Base-by-base conservation (phyloP, 2,797 vertebrate species). In the Loris lydekkerianus region DNA sequence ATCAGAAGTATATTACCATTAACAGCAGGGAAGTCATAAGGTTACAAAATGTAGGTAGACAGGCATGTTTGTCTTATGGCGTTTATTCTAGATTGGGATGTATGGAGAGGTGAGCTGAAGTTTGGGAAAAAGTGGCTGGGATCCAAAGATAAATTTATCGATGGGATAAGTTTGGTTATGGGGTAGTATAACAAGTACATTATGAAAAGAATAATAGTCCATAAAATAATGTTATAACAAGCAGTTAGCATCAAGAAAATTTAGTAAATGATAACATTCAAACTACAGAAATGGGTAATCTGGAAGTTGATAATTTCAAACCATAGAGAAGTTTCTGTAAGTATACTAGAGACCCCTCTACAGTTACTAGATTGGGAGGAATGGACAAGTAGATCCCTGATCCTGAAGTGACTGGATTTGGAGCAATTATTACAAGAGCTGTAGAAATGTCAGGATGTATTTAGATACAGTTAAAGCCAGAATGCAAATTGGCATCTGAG, bases 241-340 rank as follows among this genome's bases (percentile, higher is more conserved):
- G 34, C 7, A 86, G 14, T 89, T 91, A 58, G 17, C 40, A 77
- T 92, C 49, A 73, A 31, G 40, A 6, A 78, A 82, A 63, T 69
- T 60, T 73, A 88, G 53, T 31, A 56, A 49, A 69, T 49, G n/a
- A 27, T 75, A 67, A 75, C 86, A 75, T 78, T 82, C n/a, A 53
- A 69, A 77, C 27, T 10, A 60, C 18, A 89, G 34, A 20, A 60
- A 11, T 60, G n/a, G 37, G 18, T 27, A 73, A 61, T 86, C n/a
- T 88, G 31, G 34, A 85, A 85, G 34, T 40, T 87, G 78, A 76
- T n/a, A 56, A 23, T 23, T 89, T 96, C 60, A 89, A 91, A 70
- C 40, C 21, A 25, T 60, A 77, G 27, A 58, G 21, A 60, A 83
- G 15, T 46, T 77, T 70, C n/a, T 65, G 13, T 63, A 43, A 78